Conservation (phyloP, 2,113 vertebrate species). For the Cacatua alba region DNA sequence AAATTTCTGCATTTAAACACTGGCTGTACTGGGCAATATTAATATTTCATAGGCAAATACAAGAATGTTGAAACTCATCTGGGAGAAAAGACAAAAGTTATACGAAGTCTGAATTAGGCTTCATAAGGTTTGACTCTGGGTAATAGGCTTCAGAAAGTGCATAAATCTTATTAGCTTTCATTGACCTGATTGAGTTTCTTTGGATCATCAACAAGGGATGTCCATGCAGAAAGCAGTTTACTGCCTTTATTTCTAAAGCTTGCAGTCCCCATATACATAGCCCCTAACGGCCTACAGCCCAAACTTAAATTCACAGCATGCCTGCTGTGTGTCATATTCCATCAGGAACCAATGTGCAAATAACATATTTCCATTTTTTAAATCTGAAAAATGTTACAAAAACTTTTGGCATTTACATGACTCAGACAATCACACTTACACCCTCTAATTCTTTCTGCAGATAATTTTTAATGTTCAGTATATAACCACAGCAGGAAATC, state of each 20-base stretch:
- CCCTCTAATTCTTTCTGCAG: conserved; percentile 75
- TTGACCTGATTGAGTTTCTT: conserved; percentile 30
- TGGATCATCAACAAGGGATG: conserved; percentile 8
- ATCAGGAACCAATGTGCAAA: conserved; percentile 74
- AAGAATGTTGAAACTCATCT: conserved; percentile 45
- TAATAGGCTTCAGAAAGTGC: conserved; percentile 45
- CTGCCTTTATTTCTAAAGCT: conserved; percentile 3
- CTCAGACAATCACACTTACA: conserved; percentile 73
- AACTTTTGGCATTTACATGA: conserved; percentile 80
- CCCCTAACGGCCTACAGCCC: conserved; percentile 53
- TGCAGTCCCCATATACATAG: neutral
- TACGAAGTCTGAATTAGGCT: conserved; percentile 53
- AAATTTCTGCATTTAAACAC: neutral
- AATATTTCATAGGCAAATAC: conserved; percentile 22
- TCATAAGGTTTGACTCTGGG: neutral
- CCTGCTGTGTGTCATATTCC: conserved; percentile 71
- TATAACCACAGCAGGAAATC: conserved; percentile 73
- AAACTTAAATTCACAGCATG: conserved; percentile 38
- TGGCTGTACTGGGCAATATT: neutral
- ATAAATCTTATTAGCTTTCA: conserved; percentile 52
- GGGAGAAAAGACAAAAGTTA: conserved; percentile 53
- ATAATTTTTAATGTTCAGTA: conserved; percentile 76
- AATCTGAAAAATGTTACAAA: conserved; percentile 81
- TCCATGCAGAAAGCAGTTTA: neutral
- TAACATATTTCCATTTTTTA: conserved; percentile 81